Evolutionary conservation across 2,888 invertebrate species (phyloP), one percentile per base, ranked within the genome.

Genomic region (Himalopsyche tibetana): DNA sequence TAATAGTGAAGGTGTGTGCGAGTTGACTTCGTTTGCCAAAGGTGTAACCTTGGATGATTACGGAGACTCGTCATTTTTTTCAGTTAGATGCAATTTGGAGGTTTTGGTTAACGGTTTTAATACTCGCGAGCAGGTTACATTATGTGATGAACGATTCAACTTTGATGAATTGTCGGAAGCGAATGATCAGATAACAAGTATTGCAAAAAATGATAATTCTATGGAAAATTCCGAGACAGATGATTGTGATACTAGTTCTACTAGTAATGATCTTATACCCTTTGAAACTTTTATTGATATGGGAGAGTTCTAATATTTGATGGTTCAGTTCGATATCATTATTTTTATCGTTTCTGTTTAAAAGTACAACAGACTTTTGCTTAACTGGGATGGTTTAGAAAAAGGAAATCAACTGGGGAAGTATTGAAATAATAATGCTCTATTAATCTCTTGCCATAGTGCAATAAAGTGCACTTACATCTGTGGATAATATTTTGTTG

Each of bases 261-360:
- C 93, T 89, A 90, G 90, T 89, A 92, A 91, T 89, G 93, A 93
- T 89, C 89, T 93, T 82, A 81, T 88, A 82, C 93, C 93, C 89
- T 93, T 93, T 89, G 93, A 93, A 89, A 93, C 93, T 89, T 93
- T 93, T 90, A 92, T 93, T 90, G 93, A 93, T 90, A 93, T 93
- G 93, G 93, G 93, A 86, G 93, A 93, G 89, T 93, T 93, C 91
- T 93, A 89, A 90, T 89, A 82, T 55, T 51, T 12, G 15, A 51
- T 51, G 12, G 51, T 51, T 51, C 12, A 51, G 15, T 51, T 51
- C 51, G 15, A 15, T 15, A 51, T 51, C 51, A 51, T 51, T 51
- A 51, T 51, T 51, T n/a, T 51, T 5, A 51, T 51, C 15, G 0
- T 51, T 3, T 51, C 11, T 11, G 11, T 51, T 4, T 15, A 51